Conservation (phyloP, 2,113 vertebrate genomes). For the Spea multiplicata region DNA sequence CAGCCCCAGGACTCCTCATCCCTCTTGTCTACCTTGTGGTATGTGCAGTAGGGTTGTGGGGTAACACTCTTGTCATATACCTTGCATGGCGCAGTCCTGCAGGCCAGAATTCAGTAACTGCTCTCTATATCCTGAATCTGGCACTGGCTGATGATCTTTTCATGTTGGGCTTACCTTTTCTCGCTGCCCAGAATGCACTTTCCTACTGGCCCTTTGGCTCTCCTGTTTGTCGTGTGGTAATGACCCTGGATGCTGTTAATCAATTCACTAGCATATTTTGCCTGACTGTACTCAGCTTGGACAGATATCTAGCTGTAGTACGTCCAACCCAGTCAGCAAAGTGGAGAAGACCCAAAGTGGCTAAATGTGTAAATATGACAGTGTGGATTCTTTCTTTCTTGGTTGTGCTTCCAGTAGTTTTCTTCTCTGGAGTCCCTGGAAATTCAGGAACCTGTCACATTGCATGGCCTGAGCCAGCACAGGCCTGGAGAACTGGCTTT, state of each 20-base stretch:
- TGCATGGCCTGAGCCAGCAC: constrained; percentile 86
- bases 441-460: constrained; percentile 90
- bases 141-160: constrained; percentile 94
- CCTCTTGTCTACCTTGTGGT: constrained; percentile 86
- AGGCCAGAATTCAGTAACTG: constrained; percentile 82
- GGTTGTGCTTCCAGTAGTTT: constrained; percentile 88
- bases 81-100: constrained; percentile 82
- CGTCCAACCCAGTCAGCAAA: constrained; percentile 82
- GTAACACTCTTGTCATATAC: constrained; percentile 91
- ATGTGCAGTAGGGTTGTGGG: constrained; percentile 82
- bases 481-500: constrained; percentile 84
- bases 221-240: constrained; percentile 90
- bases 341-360: constrained; percentile 84
- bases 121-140: constrained; percentile 91
- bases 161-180: constrained; percentile 91
- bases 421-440: constrained; percentile 81
- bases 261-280: constrained; percentile 98
- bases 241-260: constrained; percentile 93
- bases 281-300: constrained; percentile 91
- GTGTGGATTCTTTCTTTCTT: constrained; percentile 86
- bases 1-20: constrained; percentile 70
- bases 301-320: constrained; percentile 90
- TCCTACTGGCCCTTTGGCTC: constrained; percentile 95
- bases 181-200: constrained; percentile 88
- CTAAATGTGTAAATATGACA: constrained; percentile 78